Base-by-base conservation (phyloP, 1,140 invertebrate genomes). In the Cepaea nemoralis region DNA sequence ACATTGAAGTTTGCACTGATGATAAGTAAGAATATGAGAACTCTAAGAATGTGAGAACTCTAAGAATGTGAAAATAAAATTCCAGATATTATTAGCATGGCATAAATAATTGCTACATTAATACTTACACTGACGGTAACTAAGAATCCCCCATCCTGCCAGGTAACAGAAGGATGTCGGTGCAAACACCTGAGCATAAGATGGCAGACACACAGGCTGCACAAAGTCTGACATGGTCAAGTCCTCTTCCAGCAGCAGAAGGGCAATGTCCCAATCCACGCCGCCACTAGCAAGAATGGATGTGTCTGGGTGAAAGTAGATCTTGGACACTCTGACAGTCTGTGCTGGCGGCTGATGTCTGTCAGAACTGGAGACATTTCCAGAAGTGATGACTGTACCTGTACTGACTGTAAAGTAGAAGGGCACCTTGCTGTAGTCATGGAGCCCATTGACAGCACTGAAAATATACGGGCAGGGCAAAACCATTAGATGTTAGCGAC, bases 211-310 rank as follows among this genome's bases (percentile, higher is more conserved):
- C 95, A 87, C 82, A 0, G 89, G 88, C 88, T 92, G 94, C 8
- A 96, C 94, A 80, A 92, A 88, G 82, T 91, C 93, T 0, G 93
- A 94, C 89, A 93, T 95, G 12, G 84, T 76, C 0, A 96, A 94
- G 19, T 93, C 94, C 42, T 93, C 92, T 22, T 95, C 93, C 19
- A 97, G 90, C 85, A 94, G 93, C 0, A 97, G 91, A 0, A 97
- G 89, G 0, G 96, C 96, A 69, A 97, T 92, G 91, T 97, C 96
- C 84, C 96, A 97, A 88, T 97, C 95, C 45, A 97, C 82, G 24
- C 59, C 59, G 16, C 75, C 75, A 24, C 42, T 63, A 8, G 8
- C 27, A 10, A 63, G 55, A 0, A 77, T 33, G 16, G 33, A 5
- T 14, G 40, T 40, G 37, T 69, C 22, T n/a, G 59, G 59, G 45